A percentile compares a stretch with the other conserved stretches of the same genome.
Conservation (phyloP, 2,888 invertebrate genomes). For the Pyrrhia umbra region DNA sequence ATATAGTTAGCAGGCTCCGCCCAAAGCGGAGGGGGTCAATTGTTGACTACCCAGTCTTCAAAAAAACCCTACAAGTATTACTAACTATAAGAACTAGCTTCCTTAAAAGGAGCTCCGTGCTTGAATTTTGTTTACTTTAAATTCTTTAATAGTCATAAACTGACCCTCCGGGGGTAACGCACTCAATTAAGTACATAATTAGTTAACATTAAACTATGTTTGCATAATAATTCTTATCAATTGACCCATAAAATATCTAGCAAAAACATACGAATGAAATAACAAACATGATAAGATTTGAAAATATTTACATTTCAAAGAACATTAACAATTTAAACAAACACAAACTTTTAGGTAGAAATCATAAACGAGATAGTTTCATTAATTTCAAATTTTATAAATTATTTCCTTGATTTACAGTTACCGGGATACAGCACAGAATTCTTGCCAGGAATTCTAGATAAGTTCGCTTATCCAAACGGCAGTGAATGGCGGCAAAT, state of each 20-base stretch:
- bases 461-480: conserved; percentile 93
- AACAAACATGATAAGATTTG: conserved; percentile 2
- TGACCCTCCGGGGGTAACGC: too few relatives aligned
- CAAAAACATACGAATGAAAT: neutral
- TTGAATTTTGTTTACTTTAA: too few relatives aligned
- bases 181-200: too few relatives aligned
- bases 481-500: conserved; percentile 94
- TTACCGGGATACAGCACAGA: conserved; percentile 95
- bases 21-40: too few relatives aligned
- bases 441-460: conserved; percentile 92
- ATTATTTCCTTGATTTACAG: conserved; percentile 87
- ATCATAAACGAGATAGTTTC: too few relatives aligned
- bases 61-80: too few relatives aligned
- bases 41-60: too few relatives aligned
- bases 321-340: neutral
- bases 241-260: neutral
- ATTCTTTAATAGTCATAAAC: too few relatives aligned
- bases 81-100: too few relatives aligned
- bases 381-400: too few relatives aligned
- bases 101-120: too few relatives aligned
- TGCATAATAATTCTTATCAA: neutral
- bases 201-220: neutral
- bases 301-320: conserved; percentile 22
- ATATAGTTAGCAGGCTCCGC: too few relatives aligned
- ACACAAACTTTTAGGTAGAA: neutral